Percentiles rank a stretch among this genome's conserved stretches.
phyloP scores from a whole-genome alignment of 2,888 invertebrate genomes.

The Cremastinae sp. region DNA sequence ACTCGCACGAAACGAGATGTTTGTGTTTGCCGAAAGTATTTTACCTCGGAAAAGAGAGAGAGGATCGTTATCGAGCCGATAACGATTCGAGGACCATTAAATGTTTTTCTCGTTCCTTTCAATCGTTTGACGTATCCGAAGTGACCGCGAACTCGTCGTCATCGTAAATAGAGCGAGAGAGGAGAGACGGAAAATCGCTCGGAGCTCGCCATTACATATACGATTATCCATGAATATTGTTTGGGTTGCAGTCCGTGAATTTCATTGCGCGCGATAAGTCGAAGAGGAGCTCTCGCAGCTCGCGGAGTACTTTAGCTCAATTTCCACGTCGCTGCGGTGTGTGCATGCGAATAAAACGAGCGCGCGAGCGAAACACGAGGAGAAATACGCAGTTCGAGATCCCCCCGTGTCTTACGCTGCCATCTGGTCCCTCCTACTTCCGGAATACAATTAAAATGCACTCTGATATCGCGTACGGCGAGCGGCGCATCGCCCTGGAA shows the following conservation, averaged over 20 bases:
- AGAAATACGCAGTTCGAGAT: slow-evolving; percentile 32
- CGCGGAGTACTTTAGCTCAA: slow-evolving; percentile 20
- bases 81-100: neutral
- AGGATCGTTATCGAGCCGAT: slow-evolving; percentile 13
- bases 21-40: neutral
- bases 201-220: neutral
- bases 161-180: too few relatives aligned
- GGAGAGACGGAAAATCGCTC: too few relatives aligned
- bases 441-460: slow-evolving; percentile 58
- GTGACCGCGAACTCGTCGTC: too few relatives aligned
- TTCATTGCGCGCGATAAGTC: slow-evolving; percentile 26
- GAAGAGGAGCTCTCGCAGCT: slow-evolving; percentile 17
- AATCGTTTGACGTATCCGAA: neutral
- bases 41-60: neutral
- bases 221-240: slow-evolving; percentile 17
- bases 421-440: slow-evolving; percentile 58
- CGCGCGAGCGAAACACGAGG: neutral
- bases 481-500: slow-evolving; percentile 2
- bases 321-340: neutral
- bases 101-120: too few relatives aligned
- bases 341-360: neutral
- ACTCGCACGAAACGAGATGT: too few relatives aligned
- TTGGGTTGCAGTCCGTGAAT: neutral
- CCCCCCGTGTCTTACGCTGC: slow-evolving; percentile 52
- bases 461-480: slow-evolving; percentile 30